phyloP scores from a whole-genome alignment of 1,140 invertebrate genomes.

The Zaprionus lachaisei region DNA sequence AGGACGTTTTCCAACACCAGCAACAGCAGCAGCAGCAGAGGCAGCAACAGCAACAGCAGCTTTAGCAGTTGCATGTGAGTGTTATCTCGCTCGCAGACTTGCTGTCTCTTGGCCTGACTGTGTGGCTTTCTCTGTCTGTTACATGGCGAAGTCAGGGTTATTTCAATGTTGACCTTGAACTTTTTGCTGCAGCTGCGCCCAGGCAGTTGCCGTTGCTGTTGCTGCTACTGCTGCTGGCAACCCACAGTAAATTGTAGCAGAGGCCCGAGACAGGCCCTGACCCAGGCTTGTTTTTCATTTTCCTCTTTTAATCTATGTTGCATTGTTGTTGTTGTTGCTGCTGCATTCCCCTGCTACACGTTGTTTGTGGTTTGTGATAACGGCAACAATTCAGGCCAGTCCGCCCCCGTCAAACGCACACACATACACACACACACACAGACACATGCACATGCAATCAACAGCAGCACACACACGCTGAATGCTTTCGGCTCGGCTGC shows the following conservation, averaged over 20 bases:
- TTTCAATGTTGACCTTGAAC: slow-evolving; percentile 75
- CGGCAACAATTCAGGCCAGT: slow-evolving; percentile 39
- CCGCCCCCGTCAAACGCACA: slow-evolving; percentile 14
- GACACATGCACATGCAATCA: slow-evolving; percentile 21
- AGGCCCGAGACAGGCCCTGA: slow-evolving; percentile 54
- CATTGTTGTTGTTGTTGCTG: slow-evolving; percentile 45
- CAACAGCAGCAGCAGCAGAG: neutral
- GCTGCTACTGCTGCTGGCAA: neutral
- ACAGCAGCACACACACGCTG: slow-evolving; percentile 10
- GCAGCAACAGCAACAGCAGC: too few species aligned
- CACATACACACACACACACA: slow-evolving; percentile 10
- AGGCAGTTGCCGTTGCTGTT: neutral
- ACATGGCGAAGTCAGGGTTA: slow-evolving; percentile 57
- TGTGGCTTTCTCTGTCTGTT: slow-evolving; percentile 34
- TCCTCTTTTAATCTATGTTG: slow-evolving; percentile 50
- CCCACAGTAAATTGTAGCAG: slow-evolving; percentile 14
- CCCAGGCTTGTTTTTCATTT: slow-evolving; percentile 42
- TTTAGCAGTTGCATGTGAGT: slow-evolving; percentile 2
- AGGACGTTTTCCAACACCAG: neutral
- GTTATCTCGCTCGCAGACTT: neutral
- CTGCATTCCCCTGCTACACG: slow-evolving; percentile 34
- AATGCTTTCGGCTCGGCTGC: slow-evolving; percentile 75
- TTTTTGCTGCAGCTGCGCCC: slow-evolving; percentile 64
- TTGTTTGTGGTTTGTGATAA: slow-evolving; percentile 47
- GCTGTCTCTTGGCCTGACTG: slow-evolving; percentile 19